Conservation (phyloP, 2,888 invertebrate genomes). For the Euzophera pinguis region DNA sequence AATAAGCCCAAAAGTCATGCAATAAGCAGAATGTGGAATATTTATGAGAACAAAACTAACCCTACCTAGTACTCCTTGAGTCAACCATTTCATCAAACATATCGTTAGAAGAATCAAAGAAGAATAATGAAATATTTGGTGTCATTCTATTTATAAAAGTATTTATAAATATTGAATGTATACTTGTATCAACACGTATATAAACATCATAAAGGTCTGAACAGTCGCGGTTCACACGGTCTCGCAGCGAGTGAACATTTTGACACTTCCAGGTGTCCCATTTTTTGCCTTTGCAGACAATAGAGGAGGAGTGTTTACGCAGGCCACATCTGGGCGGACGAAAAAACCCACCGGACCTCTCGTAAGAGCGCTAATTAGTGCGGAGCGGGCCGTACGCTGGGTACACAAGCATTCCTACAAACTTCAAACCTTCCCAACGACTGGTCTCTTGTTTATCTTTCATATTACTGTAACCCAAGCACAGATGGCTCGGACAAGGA, state of each 20-base stretch:
- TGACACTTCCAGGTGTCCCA: conserved; percentile 78
- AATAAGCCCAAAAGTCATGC: no score
- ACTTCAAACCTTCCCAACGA: conserved; percentile 4
- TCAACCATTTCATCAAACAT: no score
- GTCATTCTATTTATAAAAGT: no score
- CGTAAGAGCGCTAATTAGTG: conserved; percentile 67
- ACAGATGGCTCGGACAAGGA: conserved; percentile 62
- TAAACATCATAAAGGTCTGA: conserved; percentile 15
- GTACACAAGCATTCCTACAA: conserved; percentile 10
- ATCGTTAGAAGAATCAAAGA: no score
- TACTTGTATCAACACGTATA: neutral
- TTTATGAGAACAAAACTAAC: no score
- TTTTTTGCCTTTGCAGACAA: conserved; percentile 69
- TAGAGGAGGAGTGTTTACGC: conserved; percentile 60
- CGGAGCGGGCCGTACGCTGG: conserved; percentile 37
- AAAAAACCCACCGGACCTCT: conserved; percentile 75
- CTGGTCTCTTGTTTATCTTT: conserved; percentile 55
- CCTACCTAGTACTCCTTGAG: no score
- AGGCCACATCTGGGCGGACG: conserved; percentile 73
- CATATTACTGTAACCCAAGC: conserved; percentile 46
- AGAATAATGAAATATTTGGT: no score
- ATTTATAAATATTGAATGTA: neutral
- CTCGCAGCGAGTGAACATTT: conserved; percentile 73
- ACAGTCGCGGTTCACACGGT: conserved; percentile 61
- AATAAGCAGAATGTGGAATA: no score